Evolutionary conservation across 2,888 invertebrate species (phyloP), one percentile per base, ranked within the genome.

Genomic region (Tipula confusa): DNA sequence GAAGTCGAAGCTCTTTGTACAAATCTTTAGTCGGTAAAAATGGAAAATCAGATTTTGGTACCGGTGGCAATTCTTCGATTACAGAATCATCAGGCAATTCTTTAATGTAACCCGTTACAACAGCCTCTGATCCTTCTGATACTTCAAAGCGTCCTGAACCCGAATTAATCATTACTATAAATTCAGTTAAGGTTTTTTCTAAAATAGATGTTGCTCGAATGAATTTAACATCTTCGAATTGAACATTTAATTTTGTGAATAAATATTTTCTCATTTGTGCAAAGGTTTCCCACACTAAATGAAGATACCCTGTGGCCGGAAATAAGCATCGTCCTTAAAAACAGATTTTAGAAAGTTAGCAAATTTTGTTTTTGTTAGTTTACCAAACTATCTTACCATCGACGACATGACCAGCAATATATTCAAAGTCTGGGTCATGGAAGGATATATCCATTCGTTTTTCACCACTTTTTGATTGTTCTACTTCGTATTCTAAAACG

Each of bases 291-390:
- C 95, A 96, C 0, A 94, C 94, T n/a, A 94, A 89, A 43, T 92
- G 90, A 86, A 97, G 89, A 88, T 96, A 96, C 15, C 94, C 95
- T 0, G 97, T 96, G 0, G 97, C 97, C 0, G 97, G 97, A 86
- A 95, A 82, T 82, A 82, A 33, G 18, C 18, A 13, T 82, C 82
- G 2, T 24, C 79, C 79, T 79, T 9, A 6, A 79, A 79, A 79
- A 64, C 13, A 18, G 5, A 6, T n/a, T n/a, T 64, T 64, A 33
- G 33, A 11, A 33, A 2, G 6, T 33, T n/a, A n/a, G n/a, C n/a
- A 33, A 33, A 33, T 33, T 33, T 0, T 33, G 33, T 9, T 11
- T 9, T 11, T 9, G 11, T 33, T 11, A 33, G 33, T 33, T 48
- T 48, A 15, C n/a, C n/a, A 18, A 48, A 38, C 0, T 11, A 29